These are phyloP conservation scores for Drosophila vallismaia DNA, from an alignment of 2,888 invertebrate genomes.

Conservation along the genomic window DNA sequence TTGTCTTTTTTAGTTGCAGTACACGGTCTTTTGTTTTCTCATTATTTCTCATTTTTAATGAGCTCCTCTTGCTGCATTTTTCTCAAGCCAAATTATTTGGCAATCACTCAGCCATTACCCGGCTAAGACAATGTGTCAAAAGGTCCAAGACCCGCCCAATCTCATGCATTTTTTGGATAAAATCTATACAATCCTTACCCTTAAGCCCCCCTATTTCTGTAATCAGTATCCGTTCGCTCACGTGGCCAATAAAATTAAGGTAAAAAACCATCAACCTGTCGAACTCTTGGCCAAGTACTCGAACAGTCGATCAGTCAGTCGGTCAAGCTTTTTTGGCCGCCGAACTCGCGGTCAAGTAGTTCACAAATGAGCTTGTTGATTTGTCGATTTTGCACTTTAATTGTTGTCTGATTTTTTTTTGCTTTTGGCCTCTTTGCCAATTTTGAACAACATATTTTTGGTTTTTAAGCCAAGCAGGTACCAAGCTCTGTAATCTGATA, in stretches of 20 bases:
- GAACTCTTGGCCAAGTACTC: conserved; percentile 13
- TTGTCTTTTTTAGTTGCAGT: conserved; percentile 44
- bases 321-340: conserved; percentile 25
- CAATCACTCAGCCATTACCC: conserved; percentile 49
- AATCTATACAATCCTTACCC: conserved; percentile 25
- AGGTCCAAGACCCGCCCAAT: conserved; percentile 1
- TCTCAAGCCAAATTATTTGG: conserved; percentile 32
- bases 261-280: conserved; percentile 17
- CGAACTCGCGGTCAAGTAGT: conserved; percentile 24
- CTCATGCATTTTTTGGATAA: conserved; percentile 5
- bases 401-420: conserved; percentile 46
- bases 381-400: conserved; percentile 62
- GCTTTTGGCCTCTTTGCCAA: conserved; percentile 11
- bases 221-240: conserved; percentile 11
- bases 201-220: background rate
- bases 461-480: background rate
- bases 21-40: conserved; percentile 50
- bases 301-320: conserved; percentile 25
- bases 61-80: conserved; percentile 41
- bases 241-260: conserved; percentile 15
- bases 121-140: conserved; percentile 36
- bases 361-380: conserved; percentile 44
- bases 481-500: conserved; percentile 25
- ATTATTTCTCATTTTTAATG: conserved; percentile 47
- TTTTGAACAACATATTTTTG: background rate